Evolutionary conservation across 2,888 invertebrate genomes (phyloP).

Genomic region (Nudaria mundana): DNA sequence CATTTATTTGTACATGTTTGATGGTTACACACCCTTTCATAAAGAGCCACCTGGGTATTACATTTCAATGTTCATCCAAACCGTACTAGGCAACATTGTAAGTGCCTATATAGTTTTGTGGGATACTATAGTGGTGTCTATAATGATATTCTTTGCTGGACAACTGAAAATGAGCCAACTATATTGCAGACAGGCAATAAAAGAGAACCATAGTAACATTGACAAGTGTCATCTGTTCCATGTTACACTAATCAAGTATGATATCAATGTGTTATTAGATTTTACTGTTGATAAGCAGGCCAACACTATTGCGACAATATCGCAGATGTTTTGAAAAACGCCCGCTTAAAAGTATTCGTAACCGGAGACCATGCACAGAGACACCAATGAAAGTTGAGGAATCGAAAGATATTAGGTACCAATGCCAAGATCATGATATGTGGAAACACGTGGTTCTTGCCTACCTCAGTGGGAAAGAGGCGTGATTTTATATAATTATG

Average conservation of each 20-base stretch:
- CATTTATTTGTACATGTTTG: slow-evolving; percentile 48
- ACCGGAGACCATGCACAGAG: no score
- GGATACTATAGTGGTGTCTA: slow-evolving; percentile 53
- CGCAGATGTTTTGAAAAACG: no score
- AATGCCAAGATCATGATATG: no score
- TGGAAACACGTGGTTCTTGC: no score
- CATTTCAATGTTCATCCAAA: slow-evolving; percentile 49
- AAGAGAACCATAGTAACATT: slow-evolving; percentile 44
- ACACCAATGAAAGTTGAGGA: no score
- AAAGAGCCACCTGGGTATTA: slow-evolving; percentile 56
- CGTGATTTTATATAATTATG: no score
- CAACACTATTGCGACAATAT: no score
- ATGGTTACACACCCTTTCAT: slow-evolving; percentile 51
- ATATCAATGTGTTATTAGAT: neutral
- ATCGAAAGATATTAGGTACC: no score
- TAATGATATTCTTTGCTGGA: slow-evolving; percentile 63
- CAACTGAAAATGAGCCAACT: slow-evolving; percentile 50
- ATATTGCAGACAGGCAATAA: slow-evolving; percentile 38
- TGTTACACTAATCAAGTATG: slow-evolving; percentile 42
- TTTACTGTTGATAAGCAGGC: no score
- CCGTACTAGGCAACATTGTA: slow-evolving; percentile 46
- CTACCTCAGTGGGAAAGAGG: no score
- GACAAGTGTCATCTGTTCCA: slow-evolving; percentile 48
- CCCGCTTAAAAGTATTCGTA: no score
- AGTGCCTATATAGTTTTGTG: slow-evolving; percentile 52